A percentile compares a stretch with the other conserved stretches of the same genome.
Evolutionary conservation across 2,113 vertebrate genomes (phyloP).

Genomic region (Gobiocypris rarus): DNA sequence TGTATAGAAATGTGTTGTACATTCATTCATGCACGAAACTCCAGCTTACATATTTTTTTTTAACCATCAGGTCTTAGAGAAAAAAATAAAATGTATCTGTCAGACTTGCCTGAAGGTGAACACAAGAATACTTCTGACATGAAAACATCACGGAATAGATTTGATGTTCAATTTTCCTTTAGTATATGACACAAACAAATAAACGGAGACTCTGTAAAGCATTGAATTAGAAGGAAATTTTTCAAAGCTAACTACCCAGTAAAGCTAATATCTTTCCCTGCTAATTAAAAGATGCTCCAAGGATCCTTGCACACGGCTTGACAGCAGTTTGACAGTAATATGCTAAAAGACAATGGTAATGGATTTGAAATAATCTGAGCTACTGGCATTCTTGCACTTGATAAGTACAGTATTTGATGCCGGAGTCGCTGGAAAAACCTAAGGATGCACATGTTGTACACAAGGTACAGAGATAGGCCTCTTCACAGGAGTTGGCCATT

Average conservation of each 20-base stretch:
- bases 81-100: neutral
- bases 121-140: neutral
- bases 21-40: too few species aligned
- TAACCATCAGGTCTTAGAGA: neutral
- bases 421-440: neutral
- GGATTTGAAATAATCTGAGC: slow-evolving; percentile 8
- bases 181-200: neutral
- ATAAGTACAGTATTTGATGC: neutral
- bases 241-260: neutral
- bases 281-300: slow-evolving; percentile 4
- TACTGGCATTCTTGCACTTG: neutral
- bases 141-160: neutral
- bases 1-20: too few species aligned
- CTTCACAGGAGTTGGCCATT: neutral
- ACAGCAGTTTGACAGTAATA: neutral
- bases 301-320: neutral
- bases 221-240: neutral
- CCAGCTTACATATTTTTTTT: too few species aligned
- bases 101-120: slow-evolving; percentile 2
- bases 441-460: neutral
- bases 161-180: slow-evolving; percentile 6
- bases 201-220: neutral
- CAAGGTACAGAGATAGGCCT: neutral
- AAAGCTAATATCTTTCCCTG: neutral
- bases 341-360: neutral